Evolutionary conservation across 1,140 invertebrate species (phyloP).

Genomic region (Mercenaria mercenaria): DNA sequence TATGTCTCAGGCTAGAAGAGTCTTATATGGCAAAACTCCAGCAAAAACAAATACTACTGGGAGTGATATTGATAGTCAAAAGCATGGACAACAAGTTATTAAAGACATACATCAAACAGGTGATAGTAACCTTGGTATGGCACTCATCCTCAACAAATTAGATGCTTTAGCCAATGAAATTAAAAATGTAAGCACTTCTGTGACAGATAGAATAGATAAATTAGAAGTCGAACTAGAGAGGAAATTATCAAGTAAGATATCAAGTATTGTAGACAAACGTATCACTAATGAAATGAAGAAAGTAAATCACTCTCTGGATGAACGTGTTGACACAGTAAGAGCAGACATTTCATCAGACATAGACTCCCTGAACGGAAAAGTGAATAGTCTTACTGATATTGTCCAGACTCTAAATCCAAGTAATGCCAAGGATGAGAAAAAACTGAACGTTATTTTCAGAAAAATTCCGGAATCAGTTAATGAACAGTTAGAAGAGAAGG

Average conservation of each 20-base stretch:
- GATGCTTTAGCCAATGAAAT: background rate
- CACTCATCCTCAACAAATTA: background rate
- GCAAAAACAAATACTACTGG: background rate
- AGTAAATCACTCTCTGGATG: background rate
- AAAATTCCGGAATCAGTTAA: background rate
- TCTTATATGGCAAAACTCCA: background rate
- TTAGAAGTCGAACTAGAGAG: constrained; percentile 12
- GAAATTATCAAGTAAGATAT: background rate
- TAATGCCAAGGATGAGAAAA: background rate
- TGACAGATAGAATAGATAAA: constrained; percentile 11
- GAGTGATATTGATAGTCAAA: background rate
- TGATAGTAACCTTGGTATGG: background rate
- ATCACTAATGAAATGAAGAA: background rate
- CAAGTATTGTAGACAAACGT: background rate
- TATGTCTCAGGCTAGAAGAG: background rate
- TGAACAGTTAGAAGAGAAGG: background rate
- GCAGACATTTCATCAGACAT: background rate
- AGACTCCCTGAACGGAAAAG: too few relatives aligned
- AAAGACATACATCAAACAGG: background rate
- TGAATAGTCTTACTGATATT: background rate
- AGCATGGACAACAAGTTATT: too few relatives aligned
- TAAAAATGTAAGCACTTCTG: background rate
- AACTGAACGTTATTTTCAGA: background rate
- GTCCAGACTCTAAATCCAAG: too few relatives aligned
- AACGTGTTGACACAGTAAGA: background rate